A percentile compares a stretch with the other conserved stretches of the same genome.
phyloP scores from a whole-genome alignment of 2,113 vertebrate species.

The Sarotherodon lohbergeri region DNA sequence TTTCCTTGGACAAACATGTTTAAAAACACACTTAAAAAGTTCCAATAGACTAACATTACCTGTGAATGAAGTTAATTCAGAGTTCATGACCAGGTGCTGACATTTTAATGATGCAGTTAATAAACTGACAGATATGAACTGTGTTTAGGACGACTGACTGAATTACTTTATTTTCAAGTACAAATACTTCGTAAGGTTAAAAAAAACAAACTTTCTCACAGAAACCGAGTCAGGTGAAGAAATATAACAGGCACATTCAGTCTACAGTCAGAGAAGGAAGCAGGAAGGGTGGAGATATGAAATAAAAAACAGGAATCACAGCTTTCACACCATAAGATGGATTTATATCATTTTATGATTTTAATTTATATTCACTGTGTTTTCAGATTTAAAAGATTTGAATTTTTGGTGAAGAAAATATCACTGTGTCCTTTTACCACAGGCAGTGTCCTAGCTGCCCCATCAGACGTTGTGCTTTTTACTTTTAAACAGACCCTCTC shows the following conservation, averaged over 20 bases:
- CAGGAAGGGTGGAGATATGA: not conserved
- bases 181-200: not conserved
- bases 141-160: not conserved
- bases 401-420: not conserved
- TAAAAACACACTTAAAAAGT: not conserved
- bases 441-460: not conserved
- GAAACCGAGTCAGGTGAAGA: not conserved
- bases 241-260: not conserved
- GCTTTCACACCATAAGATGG: accelerated
- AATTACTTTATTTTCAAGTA: not conserved
- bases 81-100: not conserved
- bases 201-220: not conserved
- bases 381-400: not conserved
- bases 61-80: not conserved
- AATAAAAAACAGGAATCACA: not conserved
- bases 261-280: not conserved
- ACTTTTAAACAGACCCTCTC: not conserved
- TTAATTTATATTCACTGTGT: not conserved
- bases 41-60: not conserved
- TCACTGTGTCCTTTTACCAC: not conserved
- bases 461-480: not conserved
- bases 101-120: not conserved
- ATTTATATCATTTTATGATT: not conserved
- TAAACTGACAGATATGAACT: not conserved
- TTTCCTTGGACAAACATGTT: not conserved